Conservation (phyloP, 2,113 vertebrate species). For the Mesembrinibis cayennensis region DNA sequence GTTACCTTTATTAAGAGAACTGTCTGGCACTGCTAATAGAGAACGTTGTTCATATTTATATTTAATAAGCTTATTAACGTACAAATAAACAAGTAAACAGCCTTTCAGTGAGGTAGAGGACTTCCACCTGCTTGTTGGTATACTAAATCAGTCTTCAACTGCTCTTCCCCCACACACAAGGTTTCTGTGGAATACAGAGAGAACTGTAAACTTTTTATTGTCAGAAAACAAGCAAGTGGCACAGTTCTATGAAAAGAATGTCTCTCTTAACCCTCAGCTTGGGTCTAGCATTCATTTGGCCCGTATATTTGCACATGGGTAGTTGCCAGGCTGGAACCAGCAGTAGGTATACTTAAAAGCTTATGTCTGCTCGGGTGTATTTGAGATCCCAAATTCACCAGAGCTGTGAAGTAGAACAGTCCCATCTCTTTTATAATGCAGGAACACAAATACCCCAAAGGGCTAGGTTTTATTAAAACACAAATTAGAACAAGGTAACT, state of each 20-base stretch:
- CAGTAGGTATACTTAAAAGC: background rate
- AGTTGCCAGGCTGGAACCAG: background rate
- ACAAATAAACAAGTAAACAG: background rate
- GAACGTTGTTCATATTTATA: background rate
- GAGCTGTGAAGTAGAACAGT: background rate
- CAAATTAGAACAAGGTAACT: background rate
- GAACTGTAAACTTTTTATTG: background rate
- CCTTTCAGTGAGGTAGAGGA: background rate
- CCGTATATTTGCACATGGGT: background rate
- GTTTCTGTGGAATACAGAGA: background rate
- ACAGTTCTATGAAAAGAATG: background rate
- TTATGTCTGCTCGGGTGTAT: rapidly evolving
- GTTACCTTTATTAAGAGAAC: background rate
- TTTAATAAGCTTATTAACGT: background rate
- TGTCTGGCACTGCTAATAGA: background rate
- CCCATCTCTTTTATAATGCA: background rate
- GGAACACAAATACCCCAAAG: background rate
- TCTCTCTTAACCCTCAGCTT: background rate
- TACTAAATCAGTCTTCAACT: background rate
- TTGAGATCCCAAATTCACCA: background rate
- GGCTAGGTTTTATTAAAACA: background rate
- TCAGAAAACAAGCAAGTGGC: background rate
- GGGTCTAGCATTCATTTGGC: background rate
- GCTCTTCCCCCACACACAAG: background rate
- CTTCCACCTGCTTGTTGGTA: background rate